Percentiles rank a stretch among this genome's conserved stretches.
These are phyloP conservation scores for Eretmocerus hayati DNA, from an alignment of 2,888 invertebrate genomes.

Conservation along the genomic window DNA sequence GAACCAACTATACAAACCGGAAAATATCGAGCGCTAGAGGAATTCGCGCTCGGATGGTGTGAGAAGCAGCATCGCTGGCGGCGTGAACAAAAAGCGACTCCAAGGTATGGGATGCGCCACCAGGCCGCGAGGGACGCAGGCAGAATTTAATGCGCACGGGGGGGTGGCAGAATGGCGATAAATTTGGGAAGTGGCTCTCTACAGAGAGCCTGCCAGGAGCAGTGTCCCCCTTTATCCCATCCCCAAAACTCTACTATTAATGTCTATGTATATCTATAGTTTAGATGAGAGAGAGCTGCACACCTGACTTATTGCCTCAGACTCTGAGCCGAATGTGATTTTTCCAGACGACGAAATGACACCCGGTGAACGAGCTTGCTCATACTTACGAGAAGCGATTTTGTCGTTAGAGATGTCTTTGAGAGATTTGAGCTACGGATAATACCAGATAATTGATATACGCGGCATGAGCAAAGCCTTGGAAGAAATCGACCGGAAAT, in stretches of 20 bases:
- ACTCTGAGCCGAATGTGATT: too few relatives aligned
- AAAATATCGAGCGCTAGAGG: conserved; percentile 12
- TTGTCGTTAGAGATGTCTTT: too few relatives aligned
- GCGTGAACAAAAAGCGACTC: conserved; percentile 8
- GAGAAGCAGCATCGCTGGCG: background rate
- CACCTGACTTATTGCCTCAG: too few relatives aligned
- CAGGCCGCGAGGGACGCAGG: background rate
- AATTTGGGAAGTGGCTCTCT: conserved; percentile 20
- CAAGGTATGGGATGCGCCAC: background rate
- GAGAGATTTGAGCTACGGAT: too few relatives aligned
- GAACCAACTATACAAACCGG: background rate
- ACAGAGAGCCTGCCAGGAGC: conserved; percentile 19
- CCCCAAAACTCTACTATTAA: background rate
- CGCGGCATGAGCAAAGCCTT: too few relatives aligned
- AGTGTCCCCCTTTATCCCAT: background rate
- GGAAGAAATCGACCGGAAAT: too few relatives aligned
- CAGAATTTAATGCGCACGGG: conserved; percentile 16
- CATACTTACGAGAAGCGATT: too few relatives aligned
- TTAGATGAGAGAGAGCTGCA: too few relatives aligned
- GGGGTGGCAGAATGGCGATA: conserved; percentile 14
- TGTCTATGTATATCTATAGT: too few relatives aligned
- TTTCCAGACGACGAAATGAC: too few relatives aligned
- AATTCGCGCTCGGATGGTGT: conserved; percentile 5
- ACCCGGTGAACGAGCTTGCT: too few relatives aligned
- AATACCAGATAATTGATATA: too few relatives aligned